Percentiles rank a stretch among this genome's conserved stretches.
Evolutionary conservation across 2,888 invertebrate species (phyloP).

Genomic region (Saturnia japonica): DNA sequence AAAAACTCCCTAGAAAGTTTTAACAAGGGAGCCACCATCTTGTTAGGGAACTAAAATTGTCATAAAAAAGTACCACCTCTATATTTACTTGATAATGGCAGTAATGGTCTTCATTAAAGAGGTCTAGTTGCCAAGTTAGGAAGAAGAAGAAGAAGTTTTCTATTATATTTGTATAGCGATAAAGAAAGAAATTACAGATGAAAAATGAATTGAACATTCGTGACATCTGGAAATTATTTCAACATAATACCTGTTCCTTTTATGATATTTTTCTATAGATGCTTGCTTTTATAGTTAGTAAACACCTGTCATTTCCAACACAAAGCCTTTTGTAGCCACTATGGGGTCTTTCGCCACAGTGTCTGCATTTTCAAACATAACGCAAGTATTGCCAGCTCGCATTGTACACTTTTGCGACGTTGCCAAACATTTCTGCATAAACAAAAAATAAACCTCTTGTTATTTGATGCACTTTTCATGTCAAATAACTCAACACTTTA

Average conservation of each 20-base stretch:
- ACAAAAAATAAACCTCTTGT: constrained; percentile 5
- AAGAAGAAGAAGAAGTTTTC: no score
- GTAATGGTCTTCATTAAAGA: no score
- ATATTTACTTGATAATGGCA: no score
- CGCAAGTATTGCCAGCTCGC: constrained; percentile 29
- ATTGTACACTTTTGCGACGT: constrained; percentile 1
- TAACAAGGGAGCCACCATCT: no score
- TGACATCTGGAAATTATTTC: background rate
- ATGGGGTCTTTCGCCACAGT: constrained; percentile 11
- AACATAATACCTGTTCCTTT: constrained; percentile 7
- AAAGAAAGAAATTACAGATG: background rate
- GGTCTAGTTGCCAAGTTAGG: no score
- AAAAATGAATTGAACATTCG: background rate
- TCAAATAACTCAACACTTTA: constrained; percentile 12
- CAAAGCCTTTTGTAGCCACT: constrained; percentile 17
- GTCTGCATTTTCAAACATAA: background rate
- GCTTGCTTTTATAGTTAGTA: constrained; percentile 12
- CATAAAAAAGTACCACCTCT: no score
- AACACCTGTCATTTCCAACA: constrained; percentile 18
- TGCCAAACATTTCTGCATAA: constrained; percentile 7
- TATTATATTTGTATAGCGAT: background rate
- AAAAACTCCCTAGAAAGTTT: no score
- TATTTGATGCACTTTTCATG: constrained; percentile 30
- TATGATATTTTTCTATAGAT: constrained; percentile 12
- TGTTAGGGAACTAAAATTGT: no score